Base-by-base conservation (phyloP, 1,140 invertebrate genomes). In the Idris sp. region DNA sequence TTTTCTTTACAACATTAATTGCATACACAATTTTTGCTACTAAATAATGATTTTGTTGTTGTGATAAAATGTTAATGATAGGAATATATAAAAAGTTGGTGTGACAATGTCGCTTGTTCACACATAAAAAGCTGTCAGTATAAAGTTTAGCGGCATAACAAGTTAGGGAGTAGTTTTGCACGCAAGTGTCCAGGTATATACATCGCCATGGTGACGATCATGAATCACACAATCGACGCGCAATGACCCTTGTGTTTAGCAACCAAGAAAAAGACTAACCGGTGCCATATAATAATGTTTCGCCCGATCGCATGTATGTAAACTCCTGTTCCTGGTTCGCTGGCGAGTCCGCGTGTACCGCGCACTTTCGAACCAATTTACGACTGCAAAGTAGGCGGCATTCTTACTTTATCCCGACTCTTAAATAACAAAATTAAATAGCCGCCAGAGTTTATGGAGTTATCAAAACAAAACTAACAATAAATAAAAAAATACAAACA, bases 201-300 rank as follows among this genome's bases (percentile, higher is more conserved):
- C 56, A 76, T 71, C 68, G 67, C 74, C 68, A 72, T 72, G 71
- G 49, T 74, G 78, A 80, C 69, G 69, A 65, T 82, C 80, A 62
- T 82, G 78, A 80, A 82, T 81, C 78, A 81, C 78, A 76, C 74
- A 77, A 83, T 81, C 78, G 81, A 82, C 80, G 78, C 73, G 62
- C 78, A 75, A 80, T 64, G 77, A 74, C 65, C 59, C 74, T 76
- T 56, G 69, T 43, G 76, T 71, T 80, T 78, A 76, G 68, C 65
- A 36, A 56, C 74, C 30, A 75, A 76, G 64, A 77, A 72, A 75
- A 81, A 80, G 73, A 48, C 58, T 43, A 74, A 73, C 62, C 72
- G 74, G 72, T 82, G 75, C 48, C 77, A 72, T 79, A n/a, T n/a
- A n/a, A n/a, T n/a, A 80, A 82, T 80, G 78, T 79, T 68, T 65